Conservation (phyloP, 2,797 vertebrate genomes). For the Brotula barbata region DNA sequence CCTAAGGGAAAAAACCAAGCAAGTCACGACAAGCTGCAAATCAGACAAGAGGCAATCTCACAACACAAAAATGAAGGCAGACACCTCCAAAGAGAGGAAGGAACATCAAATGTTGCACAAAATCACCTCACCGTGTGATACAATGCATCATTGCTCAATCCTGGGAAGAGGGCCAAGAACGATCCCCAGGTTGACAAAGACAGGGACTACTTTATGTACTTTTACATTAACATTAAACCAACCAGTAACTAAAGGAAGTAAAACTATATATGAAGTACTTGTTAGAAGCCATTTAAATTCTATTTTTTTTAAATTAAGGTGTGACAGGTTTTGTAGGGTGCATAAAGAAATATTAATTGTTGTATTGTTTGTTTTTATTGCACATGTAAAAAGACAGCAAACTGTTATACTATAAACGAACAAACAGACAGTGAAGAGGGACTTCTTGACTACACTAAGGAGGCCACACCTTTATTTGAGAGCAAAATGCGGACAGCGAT, state of each 20-base stretch:
- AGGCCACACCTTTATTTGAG: conserved; percentile 36
- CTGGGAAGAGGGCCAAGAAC: conserved; percentile 32
- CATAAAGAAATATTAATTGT: too few relatives aligned
- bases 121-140: conserved; percentile 32
- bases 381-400: too few relatives aligned
- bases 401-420: too few relatives aligned
- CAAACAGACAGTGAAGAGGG: conserved; percentile 23
- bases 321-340: too few relatives aligned
- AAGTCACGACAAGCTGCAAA: conserved; percentile 43
- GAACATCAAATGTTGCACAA: conserved; percentile 22
- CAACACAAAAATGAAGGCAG: conserved; percentile 11
- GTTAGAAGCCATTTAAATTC: neutral
- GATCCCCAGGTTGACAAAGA: conserved; percentile 11
- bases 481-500: conserved; percentile 4
- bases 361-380: too few relatives aligned
- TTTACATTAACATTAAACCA: neutral
- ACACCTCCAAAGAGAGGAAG: conserved; percentile 5
- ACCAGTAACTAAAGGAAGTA: neutral
- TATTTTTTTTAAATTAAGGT: too few relatives aligned
- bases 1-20: conserved; percentile 30
- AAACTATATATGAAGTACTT: neutral
- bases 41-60: conserved; percentile 34
- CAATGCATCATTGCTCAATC: conserved; percentile 25
- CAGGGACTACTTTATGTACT: neutral
- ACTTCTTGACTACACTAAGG: neutral